Evolutionary conservation across 2,888 invertebrate genomes (phyloP), one percentile per base, ranked within the genome.

Genomic region (Spisula solida): DNA sequence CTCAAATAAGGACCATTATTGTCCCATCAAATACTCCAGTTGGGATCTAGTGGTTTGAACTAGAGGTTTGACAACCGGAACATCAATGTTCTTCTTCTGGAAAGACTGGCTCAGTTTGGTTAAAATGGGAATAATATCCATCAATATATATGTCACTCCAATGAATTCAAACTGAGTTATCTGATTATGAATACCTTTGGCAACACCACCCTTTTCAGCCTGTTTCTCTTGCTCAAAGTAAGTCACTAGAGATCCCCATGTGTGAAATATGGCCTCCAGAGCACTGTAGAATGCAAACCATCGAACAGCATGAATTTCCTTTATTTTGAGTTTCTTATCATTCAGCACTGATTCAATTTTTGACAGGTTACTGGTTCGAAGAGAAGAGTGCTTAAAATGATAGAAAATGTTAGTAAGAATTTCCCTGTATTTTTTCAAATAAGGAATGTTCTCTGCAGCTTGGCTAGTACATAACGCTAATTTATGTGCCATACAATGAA

Each of bases 221-320:
- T 56, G 18, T 0, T 1, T 56, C 55, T 55, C 55, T 6, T 2
- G 10, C 55, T 55, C 55, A 55, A 55, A 55, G 55, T 60, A 14
- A 0, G 56, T 83, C 18, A 25, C 87, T 31, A 87, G 79, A n/a
- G 87, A 87, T 41, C 78, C 55, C 80, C 82, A 87, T 48, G 66
- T 87, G 56, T 79, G 75, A 83, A 8, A 87, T 8, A 87, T 34
- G 78, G 82, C 66, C 29, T 87, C 87, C 12, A 87, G 18, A 18
- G 82, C 82, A 83, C 79, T 55, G 82, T 82, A 87, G 78, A 87
- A 82, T 14, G 87, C 82, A 78, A 83, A 86, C 82, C 60, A 87
- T 29, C 83, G 55, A 6, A 55, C 55, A 55, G 2, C 10, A 51
- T 78, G 79, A 2, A 87, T 55, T 31, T 87, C 87, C 78, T 86